Evolutionary conservation across 1,140 invertebrate species (phyloP), one percentile per base, ranked within the genome.

Genomic region (Apocrypta bakeri): DNA sequence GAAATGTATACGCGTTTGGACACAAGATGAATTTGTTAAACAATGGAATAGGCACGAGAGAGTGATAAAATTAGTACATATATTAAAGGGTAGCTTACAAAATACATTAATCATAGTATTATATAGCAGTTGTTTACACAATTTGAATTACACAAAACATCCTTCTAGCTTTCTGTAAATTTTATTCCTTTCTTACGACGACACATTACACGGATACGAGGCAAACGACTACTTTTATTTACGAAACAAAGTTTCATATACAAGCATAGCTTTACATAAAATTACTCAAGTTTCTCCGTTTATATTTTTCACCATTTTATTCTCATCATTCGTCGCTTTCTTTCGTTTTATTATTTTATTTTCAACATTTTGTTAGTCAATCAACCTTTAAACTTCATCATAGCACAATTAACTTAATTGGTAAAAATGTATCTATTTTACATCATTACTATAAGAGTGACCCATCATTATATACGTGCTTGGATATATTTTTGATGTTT

Each of bases 181-280:
- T 86, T 86, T 33, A 64, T 84, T 78, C 61, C 33, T 85, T 87
- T 86, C 48, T 69, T 77, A 82, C 73, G 72, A 88, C 83, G 83
- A 86, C 87, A 87, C 82, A 88, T 88, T 88, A 86, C 82, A 88
- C 83, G 74, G 85, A 82, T 88, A 89, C 83, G 86, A 89, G 86
- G 86, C 86, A 89, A 89, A 89, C 83, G 84, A 79, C 88, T 90
- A 90, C 86, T 90, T 64, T 89, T 90, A 89, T 89, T 90, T 80
- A 87, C 86, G 86, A 87, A 90, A 90, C 88, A 85, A 75, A 88
- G 87, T 87, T 69, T 75, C 88, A 90, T 90, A 90, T 89, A 89
- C 88, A 90, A 90, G 89, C 88, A 87, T 87, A 87, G 86, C 86
- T 88, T 88, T 88, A 88, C 86, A 90, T 88, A 87, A 85, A 84